Base-by-base conservation (phyloP, 2,888 invertebrate genomes). In the Eupithecia subumbrata region DNA sequence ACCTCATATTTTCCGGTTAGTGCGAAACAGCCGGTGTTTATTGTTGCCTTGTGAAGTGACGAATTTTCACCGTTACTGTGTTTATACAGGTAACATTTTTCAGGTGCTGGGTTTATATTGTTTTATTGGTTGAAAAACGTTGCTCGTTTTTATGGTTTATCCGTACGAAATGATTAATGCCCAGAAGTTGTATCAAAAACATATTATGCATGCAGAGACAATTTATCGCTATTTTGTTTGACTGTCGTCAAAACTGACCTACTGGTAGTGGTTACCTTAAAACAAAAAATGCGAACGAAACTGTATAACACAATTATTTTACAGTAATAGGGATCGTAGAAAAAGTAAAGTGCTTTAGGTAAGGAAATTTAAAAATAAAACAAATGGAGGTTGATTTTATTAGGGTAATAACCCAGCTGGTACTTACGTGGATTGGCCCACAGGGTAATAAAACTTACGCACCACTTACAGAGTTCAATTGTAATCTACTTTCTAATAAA, bases 1-100 rank as follows among this genome's bases (percentile, higher is more conserved):
- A 78, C 81, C 79, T 80, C 82, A 86, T 82, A 82, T 80, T 80
- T 82, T 78, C 82, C 79, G 74, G 79, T 82, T 82, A 80, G 71
- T 63, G 67, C 60, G 71, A 74, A 76, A 78, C 76, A 77, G 75
- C 75, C 76, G 74, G 77, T 78, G 78, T 79, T 80, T 80, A 80
- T 79, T 80, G 78, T 76, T 73, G 70, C 78, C 76, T 78, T 78
- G 74, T 67, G 66, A 72, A 74, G 75, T 79, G 79, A 79, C 74
- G 76, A 79, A 76, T 76, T 76, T 75, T 48, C 63, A 40, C 60
- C 72, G 67, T 71, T 72, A 66, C 60, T 72, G 22, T 77, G 43
- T 69, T 69, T 60, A 60, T 60, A 37, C 48, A 12, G n/a, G 30
- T 34, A 30, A 43, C 30, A 73, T 45, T 22, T 68, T 68, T 68